Conservation (phyloP, 2,113 vertebrate species). For the Narcine bancroftii region DNA sequence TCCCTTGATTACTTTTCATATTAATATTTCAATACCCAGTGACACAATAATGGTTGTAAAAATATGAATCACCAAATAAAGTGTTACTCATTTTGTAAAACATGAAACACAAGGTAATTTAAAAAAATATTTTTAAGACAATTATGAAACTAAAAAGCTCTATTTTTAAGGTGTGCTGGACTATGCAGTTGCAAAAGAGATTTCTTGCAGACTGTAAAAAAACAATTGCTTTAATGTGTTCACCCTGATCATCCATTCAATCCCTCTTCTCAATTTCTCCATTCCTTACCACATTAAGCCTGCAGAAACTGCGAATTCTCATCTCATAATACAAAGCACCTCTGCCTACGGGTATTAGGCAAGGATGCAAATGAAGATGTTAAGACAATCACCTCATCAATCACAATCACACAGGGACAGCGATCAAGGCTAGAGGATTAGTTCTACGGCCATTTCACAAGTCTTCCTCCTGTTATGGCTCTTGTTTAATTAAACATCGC, state of each 20-base stretch:
- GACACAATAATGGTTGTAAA: not conserved
- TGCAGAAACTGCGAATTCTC: slow-evolving; percentile 45
- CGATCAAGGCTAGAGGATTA: slow-evolving; percentile 56
- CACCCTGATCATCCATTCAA: slow-evolving; percentile 41
- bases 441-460: slow-evolving; percentile 46
- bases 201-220: slow-evolving; percentile 35
- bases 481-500: slow-evolving; percentile 66
- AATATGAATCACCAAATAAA: not conserved
- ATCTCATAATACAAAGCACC: slow-evolving; percentile 46
- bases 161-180: not conserved
- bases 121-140: not conserved
- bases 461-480: slow-evolving; percentile 51
- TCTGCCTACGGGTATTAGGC: slow-evolving; percentile 47
- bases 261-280: slow-evolving; percentile 40
- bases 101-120: not conserved
- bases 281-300: slow-evolving; percentile 45
- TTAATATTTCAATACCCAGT: not conserved
- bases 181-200: slow-evolving; percentile 14
- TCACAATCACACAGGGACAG: slow-evolving; percentile 59
- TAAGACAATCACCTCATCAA: slow-evolving; percentile 64
- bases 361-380: slow-evolving; percentile 62
- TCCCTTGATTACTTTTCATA: not conserved
- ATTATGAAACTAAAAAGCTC: not conserved
- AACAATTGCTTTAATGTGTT: slow-evolving; percentile 43
- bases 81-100: not conserved